Percentiles rank a stretch among this genome's conserved stretches.
Conservation (phyloP, 2,797 vertebrate species). For the Mareca penelope region DNA sequence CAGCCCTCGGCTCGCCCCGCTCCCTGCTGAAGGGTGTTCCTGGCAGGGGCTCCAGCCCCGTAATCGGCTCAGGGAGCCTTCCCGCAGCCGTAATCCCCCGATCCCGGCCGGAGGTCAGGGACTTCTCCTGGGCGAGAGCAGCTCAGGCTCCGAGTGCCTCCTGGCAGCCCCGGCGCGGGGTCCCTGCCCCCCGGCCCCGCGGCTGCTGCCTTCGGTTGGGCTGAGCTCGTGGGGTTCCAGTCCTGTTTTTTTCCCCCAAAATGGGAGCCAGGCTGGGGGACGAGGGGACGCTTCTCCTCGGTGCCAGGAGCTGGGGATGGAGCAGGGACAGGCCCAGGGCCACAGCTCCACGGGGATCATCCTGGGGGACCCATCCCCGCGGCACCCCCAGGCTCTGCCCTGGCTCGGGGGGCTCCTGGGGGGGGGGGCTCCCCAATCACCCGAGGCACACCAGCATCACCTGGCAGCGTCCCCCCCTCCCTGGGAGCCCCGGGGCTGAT, state of each 20-base stretch:
- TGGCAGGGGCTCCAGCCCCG: not conserved
- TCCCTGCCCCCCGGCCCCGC: not conserved
- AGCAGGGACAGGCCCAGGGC: not conserved
- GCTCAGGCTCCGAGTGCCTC: not conserved
- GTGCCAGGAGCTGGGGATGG: not conserved
- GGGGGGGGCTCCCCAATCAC: not conserved
- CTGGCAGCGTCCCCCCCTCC: too few species aligned
- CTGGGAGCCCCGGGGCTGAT: not conserved
- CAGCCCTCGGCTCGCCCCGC: rapidly evolving
- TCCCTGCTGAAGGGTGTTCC: not conserved
- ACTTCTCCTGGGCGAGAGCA: not conserved
- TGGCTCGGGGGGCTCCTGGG: not conserved
- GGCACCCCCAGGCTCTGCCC: not conserved
- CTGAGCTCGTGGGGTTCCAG: not conserved
- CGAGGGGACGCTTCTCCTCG: rapidly evolving
- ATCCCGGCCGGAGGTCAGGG: constrained; percentile 59
- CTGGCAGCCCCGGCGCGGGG: not conserved
- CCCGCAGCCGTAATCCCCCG: constrained; percentile 30
- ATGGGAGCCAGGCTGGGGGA: not conserved
- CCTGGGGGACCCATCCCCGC: rapidly evolving
- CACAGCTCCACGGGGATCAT: rapidly evolving
- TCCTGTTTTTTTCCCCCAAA: not conserved
- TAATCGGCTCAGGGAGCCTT: constrained; percentile 59
- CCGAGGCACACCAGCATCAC: not conserved
- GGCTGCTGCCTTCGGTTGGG: not conserved